Base-by-base conservation (phyloP, 2,888 invertebrate genomes). In the Xestia xanthographa region DNA sequence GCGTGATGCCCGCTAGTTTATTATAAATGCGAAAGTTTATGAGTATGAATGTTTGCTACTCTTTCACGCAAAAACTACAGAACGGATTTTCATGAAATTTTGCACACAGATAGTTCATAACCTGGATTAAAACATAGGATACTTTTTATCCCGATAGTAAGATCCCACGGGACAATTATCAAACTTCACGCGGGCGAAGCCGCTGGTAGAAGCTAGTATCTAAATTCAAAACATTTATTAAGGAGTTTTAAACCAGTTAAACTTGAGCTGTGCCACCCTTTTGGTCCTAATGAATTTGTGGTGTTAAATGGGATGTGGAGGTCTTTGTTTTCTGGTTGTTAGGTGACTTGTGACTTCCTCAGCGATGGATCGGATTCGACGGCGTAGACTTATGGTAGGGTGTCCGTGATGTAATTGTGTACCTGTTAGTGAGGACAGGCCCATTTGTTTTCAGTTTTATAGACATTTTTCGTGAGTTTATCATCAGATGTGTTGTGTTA, bases 341-440 rank as follows among this genome's bases (percentile, higher is more conserved):
- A 63, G 85, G 87, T 87, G 86, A 89, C 84, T 86, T 87, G 87
- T 87, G 83, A 87, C 89, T 89, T 91, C 88, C 88, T 86, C 72
- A 70, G 83, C 90, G 89, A 89, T 87, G 87, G 86, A 86, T 89
- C 75, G 75, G 78, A 87, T 85, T 86, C 73, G 83, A 85, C 76
- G 83, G 60, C 78, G 79, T 75, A 72, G 80, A 86, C 83, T 86
- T 88, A 83, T 69, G 66, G 75, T 87, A 89, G 85, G 83, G 86
- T 86, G 84, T 53, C 87, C 84, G 75, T 87, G 38, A 70, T 78
- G 78, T 75, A 80, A 43, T 43, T 63, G 62, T 73, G 62, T 68
- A 38, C 67, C 56, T 76, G 83, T 71, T 66, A 14, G 56, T 66
- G 63, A 45, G 53, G 77, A 84, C 84, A 79, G 69, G 60, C 48